These are phyloP conservation scores for Bathynomus jamesi DNA, from an alignment of 1,140 invertebrate species.

Conservation along the genomic window DNA sequence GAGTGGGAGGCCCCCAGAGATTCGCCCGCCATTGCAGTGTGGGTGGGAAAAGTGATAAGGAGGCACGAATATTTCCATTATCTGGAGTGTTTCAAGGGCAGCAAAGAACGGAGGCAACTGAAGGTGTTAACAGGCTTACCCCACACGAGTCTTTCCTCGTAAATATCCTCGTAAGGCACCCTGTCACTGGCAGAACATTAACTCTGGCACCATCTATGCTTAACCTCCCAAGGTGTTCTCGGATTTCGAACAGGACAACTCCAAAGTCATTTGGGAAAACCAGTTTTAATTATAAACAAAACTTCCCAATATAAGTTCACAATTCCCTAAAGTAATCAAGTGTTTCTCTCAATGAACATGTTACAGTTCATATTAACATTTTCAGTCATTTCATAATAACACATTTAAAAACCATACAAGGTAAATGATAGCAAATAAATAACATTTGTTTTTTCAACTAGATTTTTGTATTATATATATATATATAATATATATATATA, in stretches of 20 bases:
- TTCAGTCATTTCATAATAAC: too few relatives aligned
- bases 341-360: too few relatives aligned
- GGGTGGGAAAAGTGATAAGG: neutral
- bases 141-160: neutral
- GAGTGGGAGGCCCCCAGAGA: neutral
- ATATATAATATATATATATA: slow-evolving; percentile 2
- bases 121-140: neutral
- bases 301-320: too few relatives aligned
- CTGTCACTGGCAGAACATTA: neutral
- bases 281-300: too few relatives aligned
- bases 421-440: too few relatives aligned
- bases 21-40: neutral
- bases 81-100: neutral
- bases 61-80: neutral
- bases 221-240: neutral
- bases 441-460: neutral
- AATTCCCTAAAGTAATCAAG: too few relatives aligned
- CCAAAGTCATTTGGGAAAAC: too few relatives aligned
- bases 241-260: too few relatives aligned
- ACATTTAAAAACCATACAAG: too few relatives aligned
- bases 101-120: neutral
- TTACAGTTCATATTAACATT: too few relatives aligned
- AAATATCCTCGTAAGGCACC: neutral
- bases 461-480: neutral
- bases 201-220: neutral